Percentiles rank a stretch among this genome's conserved stretches.
Conservation (phyloP, 2,113 vertebrate species). For the Rhea americana region DNA sequence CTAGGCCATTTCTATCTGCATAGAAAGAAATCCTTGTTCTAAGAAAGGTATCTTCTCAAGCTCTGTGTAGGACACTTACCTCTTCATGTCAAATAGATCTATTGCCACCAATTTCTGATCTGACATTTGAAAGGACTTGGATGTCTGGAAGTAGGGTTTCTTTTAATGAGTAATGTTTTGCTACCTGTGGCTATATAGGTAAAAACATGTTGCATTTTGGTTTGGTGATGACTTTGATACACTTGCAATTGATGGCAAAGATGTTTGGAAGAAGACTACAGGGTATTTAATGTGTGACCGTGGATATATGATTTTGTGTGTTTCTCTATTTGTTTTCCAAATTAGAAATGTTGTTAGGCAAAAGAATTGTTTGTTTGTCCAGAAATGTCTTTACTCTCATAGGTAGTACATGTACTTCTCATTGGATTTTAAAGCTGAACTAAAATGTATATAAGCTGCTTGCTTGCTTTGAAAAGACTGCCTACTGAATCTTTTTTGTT, state of each 20-base stretch:
- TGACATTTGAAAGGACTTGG: not conserved
- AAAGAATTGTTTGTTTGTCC: not conserved
- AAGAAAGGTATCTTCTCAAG: not conserved
- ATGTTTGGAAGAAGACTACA: not conserved
- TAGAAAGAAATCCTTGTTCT: not conserved
- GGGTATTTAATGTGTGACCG: not conserved
- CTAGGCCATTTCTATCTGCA: not conserved
- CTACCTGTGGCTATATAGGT: not conserved
- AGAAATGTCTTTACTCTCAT: not conserved
- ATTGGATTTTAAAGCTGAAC: not conserved
- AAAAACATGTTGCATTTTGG: not conserved
- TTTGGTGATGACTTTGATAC: not conserved
- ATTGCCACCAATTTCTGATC: not conserved
- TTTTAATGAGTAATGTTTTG: not conserved
- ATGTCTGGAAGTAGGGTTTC: not conserved
- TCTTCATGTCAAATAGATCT: not conserved
- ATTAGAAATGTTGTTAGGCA: not conserved
- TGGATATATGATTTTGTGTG: not conserved
- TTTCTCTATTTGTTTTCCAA: not conserved
- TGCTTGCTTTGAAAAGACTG: not conserved
- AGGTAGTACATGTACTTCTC: not conserved
- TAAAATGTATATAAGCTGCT: not conserved
- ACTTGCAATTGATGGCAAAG: not conserved
- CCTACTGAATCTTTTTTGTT: not conserved
- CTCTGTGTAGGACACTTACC: not conserved